Base-by-base conservation (phyloP, 2,797 vertebrate genomes). In the Sternarchorhynchus goeldii region DNA sequence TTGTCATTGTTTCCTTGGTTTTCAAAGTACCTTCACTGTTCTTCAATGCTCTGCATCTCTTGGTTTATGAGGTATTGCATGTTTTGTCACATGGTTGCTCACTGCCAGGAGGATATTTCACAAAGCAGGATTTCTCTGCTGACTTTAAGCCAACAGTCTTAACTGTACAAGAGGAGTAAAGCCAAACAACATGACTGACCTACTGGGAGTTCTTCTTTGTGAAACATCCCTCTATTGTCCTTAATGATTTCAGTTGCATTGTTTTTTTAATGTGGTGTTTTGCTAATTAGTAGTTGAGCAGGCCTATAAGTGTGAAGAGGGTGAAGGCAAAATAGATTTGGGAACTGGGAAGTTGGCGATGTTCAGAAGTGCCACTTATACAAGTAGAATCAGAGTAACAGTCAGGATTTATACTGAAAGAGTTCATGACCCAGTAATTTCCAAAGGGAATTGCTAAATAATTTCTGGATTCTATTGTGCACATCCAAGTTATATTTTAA, bases 111-210 rank as follows among this genome's bases (percentile, higher is more conserved):
- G 7, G 8, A 25, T 31, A 62, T 58, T 80, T 66, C 5, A 53
- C 16, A 66, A 76, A 66, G 67, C 39, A 72, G 17, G 20, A 76
- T 76, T 72, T 56, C 50, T 65, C 16, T 50, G 53, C 53, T 21
- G 53, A 10, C 21, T 17, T 20, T 71, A 39, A 53, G 67, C 60
- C 67, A 65, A 50, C 70, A 34, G 14, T 17, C 20, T 67, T 3
- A 69, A 31, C 29, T 36, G 53, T 41, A 17, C 39, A 50, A 10
- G 29, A 8, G 58, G 6, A 78, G 72, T 45, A 34, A 2, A 2
- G n/a, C 25, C 18, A 45, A 73, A 4, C 6, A 58, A 21, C 29
- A n/a, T 70, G 34, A 10, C 14, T 16, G 25, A 18, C 20, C 29
- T 18, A 32, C 2, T 57, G 18, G 64, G 60, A 78, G 31, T 66